Base-by-base conservation (phyloP, 2,888 invertebrate species). In the Frankliniella intonsa region DNA sequence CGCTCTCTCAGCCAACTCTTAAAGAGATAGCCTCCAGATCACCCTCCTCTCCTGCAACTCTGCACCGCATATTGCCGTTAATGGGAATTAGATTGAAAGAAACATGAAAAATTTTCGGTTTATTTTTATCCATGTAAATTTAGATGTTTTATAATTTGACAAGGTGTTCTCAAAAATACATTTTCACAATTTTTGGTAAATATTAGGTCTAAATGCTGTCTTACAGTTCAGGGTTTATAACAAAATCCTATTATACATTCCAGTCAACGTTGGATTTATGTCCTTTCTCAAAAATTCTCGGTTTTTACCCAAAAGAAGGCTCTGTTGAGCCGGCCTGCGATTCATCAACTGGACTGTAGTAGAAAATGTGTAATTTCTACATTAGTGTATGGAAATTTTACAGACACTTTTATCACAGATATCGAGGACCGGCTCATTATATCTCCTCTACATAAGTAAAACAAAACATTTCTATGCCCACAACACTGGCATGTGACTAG, bases 401-500 rank as follows among this genome's bases (percentile, higher is more conserved):
- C 69, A 69, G 22, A 62, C 14, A 62, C 10, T 76, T 76, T 22
- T 76, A 76, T 76, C 69, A 76, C 69, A 76, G 69, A 76, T 76
- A 76, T 76, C 69, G 69, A 76, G 69, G 69, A 76, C 69, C 69
- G 69, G 69, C 69, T 76, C 69, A 76, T 22, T 22, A 25, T 76
- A 12, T 22, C 69, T 76, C 69, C 69, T 76, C 69, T 10, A 22
- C 22, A 76, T 76, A 76, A 76, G 69, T 22, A 76, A 76, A 76
- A 76, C 69, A 76, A 76, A 76, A 76, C 69, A 76, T 76, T 76
- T 22, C 69, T 76, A 76, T 76, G 69, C 69, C 69, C 69, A 76
- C 25, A 76, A 76, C 69, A 76, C 12, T 76, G 69, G 69, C 69
- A 76, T 76, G 69, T 76, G 69, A 76, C 69, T 76, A 76, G 69